Evolutionary conservation across 2,888 invertebrate species (phyloP), one percentile per base, ranked within the genome.

Genomic region (Cheilosia scutellata): DNA sequence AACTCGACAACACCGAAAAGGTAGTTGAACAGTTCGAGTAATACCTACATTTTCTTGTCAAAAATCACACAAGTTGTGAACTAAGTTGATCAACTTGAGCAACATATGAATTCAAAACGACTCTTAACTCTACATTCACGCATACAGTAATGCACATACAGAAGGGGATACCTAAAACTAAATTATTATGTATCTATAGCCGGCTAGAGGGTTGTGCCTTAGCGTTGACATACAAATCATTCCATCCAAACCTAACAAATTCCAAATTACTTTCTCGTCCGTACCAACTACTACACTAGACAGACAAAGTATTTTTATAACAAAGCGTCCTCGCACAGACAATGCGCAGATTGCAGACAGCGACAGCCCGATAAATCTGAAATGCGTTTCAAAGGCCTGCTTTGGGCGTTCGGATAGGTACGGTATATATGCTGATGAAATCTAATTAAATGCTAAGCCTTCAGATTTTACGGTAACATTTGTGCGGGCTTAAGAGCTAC

Each of bases 361-460:
- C 20, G 20, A 20, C 9, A n/a, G 16, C 2, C 44, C 16, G 2
- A n/a, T 47, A 16, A 16, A 47, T 16, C 16, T 9, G 20, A n/a
- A 7, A 5, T 6, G 29, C 55, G 31, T 16, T 55, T 51, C 51
- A 13, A 51, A 29, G 13, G 51, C 13, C 13, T 25, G 25, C 27
- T 4, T 27, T 51, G 51, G 5, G 11, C 7, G 11, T 25, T 13
- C 13, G 11, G 2, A 9, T 20, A 20, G 20, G 20, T 20, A 2
- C 20, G 20, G 20, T 4, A 2, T 11, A 27, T 4, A 51, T 13
- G 13, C 7, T 74, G 66, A 78, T 51, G 68, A 83, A 84, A 84
- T 84, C 80, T 84, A 80, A 84, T 84, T 80, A 84, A 84, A 84
- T 53, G 40, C 75, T 80, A 80, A 84, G 68, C 75, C 74, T 27